Evolutionary conservation across 2,113 vertebrate species (phyloP), one percentile per base, ranked within the genome.

Genomic region (Anguilla rostrata): DNA sequence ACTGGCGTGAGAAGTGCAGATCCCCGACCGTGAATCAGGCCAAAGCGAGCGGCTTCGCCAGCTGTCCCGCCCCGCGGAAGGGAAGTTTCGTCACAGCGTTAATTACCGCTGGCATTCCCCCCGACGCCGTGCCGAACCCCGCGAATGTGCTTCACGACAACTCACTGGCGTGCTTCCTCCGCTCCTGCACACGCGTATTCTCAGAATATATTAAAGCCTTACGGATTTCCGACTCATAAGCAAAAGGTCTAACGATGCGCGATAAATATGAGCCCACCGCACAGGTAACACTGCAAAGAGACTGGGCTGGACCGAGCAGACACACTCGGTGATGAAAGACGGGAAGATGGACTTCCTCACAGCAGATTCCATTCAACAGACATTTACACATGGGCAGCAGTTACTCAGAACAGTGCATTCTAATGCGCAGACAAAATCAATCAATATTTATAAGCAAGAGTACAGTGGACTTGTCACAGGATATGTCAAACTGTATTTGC

Each of bases 101-200:
- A 81, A 86, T 86, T 82, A 82, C 56, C 40, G 14, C 39, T 18
- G 60, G 40, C 26, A 66, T 22, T 82, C 82, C 15, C 15, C 26
- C 22, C 18, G 15, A 71, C 29, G n/a, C 49, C 29, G 20, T 29
- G 78, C 56, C 39, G 26, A 39, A 46, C 78, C 53, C 5, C 26
- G 9, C 60, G 85, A 40, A 53, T 8, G 12, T 20, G 71, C 60
- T 66, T 5, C 60, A 26, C 60, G 46, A 40, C 60, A 66, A 40
- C 79, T 66, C 56, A 71, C 80, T 82, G 39, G 53, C 6, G 20
- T 83, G 56, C 40, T 20, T 8, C 12, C 3, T 53, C 49, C 26
- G 39, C 22, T 15, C 5, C 4, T 53, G 34, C 20, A 22, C 5
- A 39, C 15, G 15, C 15, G 39, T 14, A n/a, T 71, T n/a, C 22